Percentiles rank a stretch among this genome's conserved stretches.
Conservation (phyloP, 2,797 vertebrate species). For the Poeciliopsis presidionis region DNA sequence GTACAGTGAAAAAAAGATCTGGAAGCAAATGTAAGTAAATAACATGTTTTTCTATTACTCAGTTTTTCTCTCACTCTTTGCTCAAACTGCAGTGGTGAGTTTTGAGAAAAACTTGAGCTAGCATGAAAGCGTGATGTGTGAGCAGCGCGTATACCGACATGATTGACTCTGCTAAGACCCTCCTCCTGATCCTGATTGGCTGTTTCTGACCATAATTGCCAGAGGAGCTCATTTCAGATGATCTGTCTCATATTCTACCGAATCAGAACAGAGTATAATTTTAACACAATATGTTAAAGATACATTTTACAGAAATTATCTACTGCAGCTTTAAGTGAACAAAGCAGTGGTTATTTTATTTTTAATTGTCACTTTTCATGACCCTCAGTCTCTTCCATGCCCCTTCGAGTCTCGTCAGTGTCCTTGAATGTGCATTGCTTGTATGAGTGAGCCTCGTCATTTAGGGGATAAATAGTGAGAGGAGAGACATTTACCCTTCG, state of each 20-base stretch:
- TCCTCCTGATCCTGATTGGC: too few relatives aligned
- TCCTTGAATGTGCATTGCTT: conserved; percentile 64
- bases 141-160: too few relatives aligned
- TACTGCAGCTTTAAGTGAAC: conserved; percentile 14
- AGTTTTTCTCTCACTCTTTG: not conserved
- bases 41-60: not conserved
- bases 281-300: not conserved
- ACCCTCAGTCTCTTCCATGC: conserved; percentile 20
- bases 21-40: not conserved
- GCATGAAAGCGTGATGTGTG: too few relatives aligned
- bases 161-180: too few relatives aligned
- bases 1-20: not conserved
- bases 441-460: conserved; percentile 69
- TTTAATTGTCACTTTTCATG: conserved; percentile 46
- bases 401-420: conserved; percentile 38
- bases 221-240: too few relatives aligned
- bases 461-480: conserved; percentile 65
- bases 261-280: not conserved
- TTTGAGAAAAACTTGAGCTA: too few relatives aligned
- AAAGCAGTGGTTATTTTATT: conserved; percentile 31
- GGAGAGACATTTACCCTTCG: conserved; percentile 70
- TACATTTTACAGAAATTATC: not conserved
- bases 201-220: too few relatives aligned
- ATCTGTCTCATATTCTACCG: not conserved
- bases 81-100: too few relatives aligned